Conservation (phyloP, 2,888 invertebrate species). For the Psylliodes chrysocephalus region DNA sequence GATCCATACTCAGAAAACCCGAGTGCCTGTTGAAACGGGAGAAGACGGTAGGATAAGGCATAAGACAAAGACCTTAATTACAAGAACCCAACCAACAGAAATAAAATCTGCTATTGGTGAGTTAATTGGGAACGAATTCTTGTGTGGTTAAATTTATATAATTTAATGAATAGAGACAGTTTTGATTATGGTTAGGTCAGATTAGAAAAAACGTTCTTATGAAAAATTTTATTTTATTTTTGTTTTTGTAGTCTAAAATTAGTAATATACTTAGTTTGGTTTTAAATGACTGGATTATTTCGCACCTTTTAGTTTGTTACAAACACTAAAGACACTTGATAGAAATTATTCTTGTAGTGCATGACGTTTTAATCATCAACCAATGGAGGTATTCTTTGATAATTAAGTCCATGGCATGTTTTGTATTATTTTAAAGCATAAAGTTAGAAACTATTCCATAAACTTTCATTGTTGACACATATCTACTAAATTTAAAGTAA, state of each 20-base stretch:
- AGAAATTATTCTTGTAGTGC: no score
- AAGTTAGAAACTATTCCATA: no score
- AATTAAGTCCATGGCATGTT: no score
- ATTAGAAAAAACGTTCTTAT: background rate
- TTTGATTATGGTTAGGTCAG: slow-evolving; percentile 2
- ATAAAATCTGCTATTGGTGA: slow-evolving; percentile 62
- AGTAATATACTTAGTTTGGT: slow-evolving; percentile 28
- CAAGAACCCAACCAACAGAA: slow-evolving; percentile 66
- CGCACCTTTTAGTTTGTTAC: slow-evolving; percentile 6
- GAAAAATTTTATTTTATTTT: background rate
- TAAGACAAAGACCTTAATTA: slow-evolving; percentile 70
- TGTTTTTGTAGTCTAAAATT: slow-evolving; percentile 23
- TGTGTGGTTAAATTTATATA: slow-evolving; percentile 3
- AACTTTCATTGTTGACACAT: no score
- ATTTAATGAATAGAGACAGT: background rate
- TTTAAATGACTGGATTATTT: slow-evolving; percentile 13
- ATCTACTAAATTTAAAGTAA: no score
- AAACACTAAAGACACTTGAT: no score
- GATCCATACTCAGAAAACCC: slow-evolving; percentile 80
- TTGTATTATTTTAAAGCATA: no score
- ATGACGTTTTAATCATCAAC: no score
- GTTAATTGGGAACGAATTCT: slow-evolving; percentile 22
- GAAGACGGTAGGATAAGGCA: slow-evolving; percentile 68
- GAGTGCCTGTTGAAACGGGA: slow-evolving; percentile 66
- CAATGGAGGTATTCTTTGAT: no score